Base-by-base conservation (phyloP, 2,888 invertebrate species). In the Drosophila eohydei region DNA sequence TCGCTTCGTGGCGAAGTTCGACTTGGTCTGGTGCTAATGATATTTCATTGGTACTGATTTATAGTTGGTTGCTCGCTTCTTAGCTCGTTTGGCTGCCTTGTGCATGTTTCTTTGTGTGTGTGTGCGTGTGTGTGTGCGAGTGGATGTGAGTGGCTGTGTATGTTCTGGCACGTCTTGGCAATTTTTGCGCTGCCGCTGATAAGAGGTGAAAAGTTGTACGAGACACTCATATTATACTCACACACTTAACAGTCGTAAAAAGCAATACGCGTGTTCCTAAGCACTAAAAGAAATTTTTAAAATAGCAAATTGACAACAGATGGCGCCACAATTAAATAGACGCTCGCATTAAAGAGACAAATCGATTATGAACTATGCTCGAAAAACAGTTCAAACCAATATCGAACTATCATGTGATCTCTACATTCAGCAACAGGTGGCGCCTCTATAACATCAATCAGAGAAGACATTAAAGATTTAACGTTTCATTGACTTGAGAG, bases 21-120 rank as follows among this genome's bases (percentile, higher is more conserved):
- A 68, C 54, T 57, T 50, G 67, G 41, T 76, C 67, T 73, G 75
- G 59, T 76, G 70, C 75, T 88, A 80, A 80, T 89, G 78, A 80
- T 78, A 88, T 89, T 90, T 87, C 83, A 90, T 88, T 88, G 80
- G 63, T 62, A 75, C 78, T 84, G 88, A 88, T 88, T 88, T 90
- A 88, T 87, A 71, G 73, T 72, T 62, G 67, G 71, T 61, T 79
- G 71, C 52, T 65, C 52, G 75, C 65, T 63, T 59, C 65, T 60
- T 67, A 60, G 50, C 67, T 60, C 30, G 38, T 38, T 38, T 65
- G 54, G 65, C 48, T 58, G 38, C 51, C 21, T 26, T 54, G 6
- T 26, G 26, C 12, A 28, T 28, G 30, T 2, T 6, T 14, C 36
- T 21, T 9, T 11, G 36, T 21, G 26, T n/a, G 14, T 16, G 3